Evolutionary conservation across 2,888 invertebrate species (phyloP).

Genomic region (Pseudolycoriella hygida): DNA sequence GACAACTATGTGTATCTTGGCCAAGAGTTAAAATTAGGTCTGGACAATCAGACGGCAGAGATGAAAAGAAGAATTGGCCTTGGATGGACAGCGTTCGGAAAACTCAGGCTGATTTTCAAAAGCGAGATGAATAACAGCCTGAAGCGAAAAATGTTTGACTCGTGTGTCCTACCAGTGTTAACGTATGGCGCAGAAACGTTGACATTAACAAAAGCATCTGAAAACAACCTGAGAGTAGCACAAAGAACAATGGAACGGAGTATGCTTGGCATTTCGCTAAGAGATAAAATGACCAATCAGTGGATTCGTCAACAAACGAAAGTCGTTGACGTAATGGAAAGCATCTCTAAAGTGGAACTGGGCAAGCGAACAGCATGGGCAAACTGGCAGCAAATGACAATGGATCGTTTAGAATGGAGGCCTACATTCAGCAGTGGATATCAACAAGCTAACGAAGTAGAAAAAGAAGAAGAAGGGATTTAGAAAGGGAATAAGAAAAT

Average conservation of each 20-base stretch:
- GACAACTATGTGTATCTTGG: neutral
- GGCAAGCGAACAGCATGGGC: neutral
- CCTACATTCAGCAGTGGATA: constrained; percentile 1
- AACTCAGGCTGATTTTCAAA: constrained; percentile 7
- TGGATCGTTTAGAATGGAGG: neutral
- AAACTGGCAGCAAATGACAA: neutral
- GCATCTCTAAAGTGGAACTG: neutral
- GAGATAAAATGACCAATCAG: constrained; percentile 10
- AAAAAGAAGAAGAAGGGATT: too few relatives aligned
- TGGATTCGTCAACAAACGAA: constrained; percentile 6
- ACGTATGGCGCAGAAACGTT: constrained; percentile 12
- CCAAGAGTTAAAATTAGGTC: neutral
- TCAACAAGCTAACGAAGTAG: too few relatives aligned
- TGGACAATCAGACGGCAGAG: neutral
- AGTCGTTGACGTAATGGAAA: constrained; percentile 8
- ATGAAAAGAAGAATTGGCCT: constrained; percentile 7
- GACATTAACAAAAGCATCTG: constrained; percentile 8
- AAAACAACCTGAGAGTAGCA: constrained; percentile 7
- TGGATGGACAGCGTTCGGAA: constrained; percentile 12
- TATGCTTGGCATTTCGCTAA: constrained; percentile 6
- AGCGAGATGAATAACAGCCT: neutral
- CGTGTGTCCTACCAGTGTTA: constrained; percentile 10
- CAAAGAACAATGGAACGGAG: constrained; percentile 7
- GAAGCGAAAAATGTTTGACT: constrained; percentile 7
- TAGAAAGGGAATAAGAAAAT: too few relatives aligned